Evolutionary conservation across 1,140 invertebrate species (phyloP), one percentile per base, ranked within the genome.

Genomic region (Neelides sp.): DNA sequence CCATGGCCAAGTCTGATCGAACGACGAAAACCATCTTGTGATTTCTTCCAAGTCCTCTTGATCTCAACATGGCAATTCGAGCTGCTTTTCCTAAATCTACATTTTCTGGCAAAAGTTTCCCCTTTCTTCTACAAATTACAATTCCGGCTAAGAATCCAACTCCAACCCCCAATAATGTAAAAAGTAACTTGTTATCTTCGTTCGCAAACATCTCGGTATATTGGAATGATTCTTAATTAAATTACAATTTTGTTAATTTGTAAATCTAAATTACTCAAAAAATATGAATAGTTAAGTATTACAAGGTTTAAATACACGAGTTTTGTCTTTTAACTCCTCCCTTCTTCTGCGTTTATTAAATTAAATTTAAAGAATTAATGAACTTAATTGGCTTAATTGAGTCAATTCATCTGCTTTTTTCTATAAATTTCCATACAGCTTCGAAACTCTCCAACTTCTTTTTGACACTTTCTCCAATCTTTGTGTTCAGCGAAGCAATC

Each of bases 381-480:
- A n/a, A n/a, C n/a, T n/a, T n/a, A n/a, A n/a, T n/a, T n/a, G n/a
- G n/a, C n/a, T n/a, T n/a, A n/a, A n/a, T n/a, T n/a, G n/a, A n/a
- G n/a, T n/a, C n/a, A n/a, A n/a, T n/a, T n/a, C n/a, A n/a, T n/a
- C n/a, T n/a, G n/a, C 5, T 30, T 56, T 13, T 59, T 63, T 65
- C 64, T 78, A 72, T 57, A 53, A 15, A 72, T 64, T 46, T 73
- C 66, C 71, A 92, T 87, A 65, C 87, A 94, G 3, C 69, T 64
- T 66, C 74, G 78, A 64, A 93, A 92, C 49, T 80, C 75, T 62
- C 78, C 73, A 0, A 91, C 81, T 67, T 78, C 70, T n/a, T 74
- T 67, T 65, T 91, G 85, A 67, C 89, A 94, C 66, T 84, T 79
- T 62, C 89, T 78, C 89, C 89, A 94, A 62, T 94, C 90, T 64